Base-by-base conservation (phyloP, 2,113 vertebrate species). In the Tinamus guttatus region DNA sequence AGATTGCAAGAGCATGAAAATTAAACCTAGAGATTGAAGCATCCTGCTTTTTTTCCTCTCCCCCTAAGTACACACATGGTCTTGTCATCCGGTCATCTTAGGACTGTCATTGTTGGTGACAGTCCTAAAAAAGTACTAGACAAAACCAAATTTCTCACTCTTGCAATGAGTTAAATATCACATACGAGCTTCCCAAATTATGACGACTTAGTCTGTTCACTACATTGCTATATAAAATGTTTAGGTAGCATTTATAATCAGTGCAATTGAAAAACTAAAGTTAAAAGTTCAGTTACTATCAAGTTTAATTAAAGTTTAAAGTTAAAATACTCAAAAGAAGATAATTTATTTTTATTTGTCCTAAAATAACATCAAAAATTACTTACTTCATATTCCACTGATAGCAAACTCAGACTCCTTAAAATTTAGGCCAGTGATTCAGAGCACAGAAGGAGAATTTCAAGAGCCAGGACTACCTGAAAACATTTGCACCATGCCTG, bases 21-120 rank as follows among this genome's bases (percentile, higher is more conserved):
- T 86, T 70, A 80, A 90, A 92, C 89, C 90, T 93, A 84, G 2
- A 13, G 58, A 69, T 30, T 87, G 67, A 89, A 87, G 88, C 87
- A 93, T 76, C 32, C 58, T 11, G 8, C 27, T 20, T 22, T 77
- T 73, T 41, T 5, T 3, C 3, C 5, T 3, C 3, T 16, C 5
- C 7, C 41, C 58, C 68, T 76, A 93, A 93, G 40, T 69, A 77
- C 74, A 73, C 83, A 90, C 43, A 34, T 87, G 63, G 62, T 88
- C 90, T 93, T 95, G 93, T 90, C 82, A 70, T 75, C 76, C 60
- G 80, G 59, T 90, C 40, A 79, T 65, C 85, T 88, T 95, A 89
- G n/a, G n/a, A n/a, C n/a, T n/a, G 85, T 92, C 75, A 74, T 56
- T 71, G 49, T 49, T 82, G 87, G 70, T 77, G 89, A 69, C 85